phyloP scores from a whole-genome alignment of 2,113 vertebrate genomes.

The Dipodomys spectabilis region DNA sequence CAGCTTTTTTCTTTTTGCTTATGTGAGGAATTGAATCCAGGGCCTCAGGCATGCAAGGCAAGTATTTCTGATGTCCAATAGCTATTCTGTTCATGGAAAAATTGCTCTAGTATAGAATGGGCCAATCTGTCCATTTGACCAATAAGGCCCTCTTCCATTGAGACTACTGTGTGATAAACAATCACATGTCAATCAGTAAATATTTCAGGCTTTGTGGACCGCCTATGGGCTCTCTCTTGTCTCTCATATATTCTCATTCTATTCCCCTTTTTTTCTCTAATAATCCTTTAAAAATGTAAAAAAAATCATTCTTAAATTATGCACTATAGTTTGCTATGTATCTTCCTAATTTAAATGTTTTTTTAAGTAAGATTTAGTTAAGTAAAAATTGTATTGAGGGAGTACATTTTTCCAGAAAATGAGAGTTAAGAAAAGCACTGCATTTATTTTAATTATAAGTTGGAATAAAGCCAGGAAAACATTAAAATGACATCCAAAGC shows the following conservation, averaged over 20 bases:
- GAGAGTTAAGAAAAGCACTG: not conserved
- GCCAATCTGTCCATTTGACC: not conserved
- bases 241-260: not conserved
- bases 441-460: slow-evolving; percentile 8
- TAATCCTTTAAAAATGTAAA: not conserved
- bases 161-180: not conserved
- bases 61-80: not conserved
- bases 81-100: not conserved
- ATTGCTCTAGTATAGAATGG: not conserved
- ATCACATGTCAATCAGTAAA: not conserved
- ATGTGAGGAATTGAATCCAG: too few species aligned
- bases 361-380: not conserved
- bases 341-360: not conserved
- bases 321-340: not conserved
- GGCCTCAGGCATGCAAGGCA: too few species aligned
- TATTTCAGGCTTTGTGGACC: not conserved
- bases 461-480: not conserved
- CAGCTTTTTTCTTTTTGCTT: too few species aligned
- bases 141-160: not conserved
- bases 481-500: not conserved
- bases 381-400: not conserved
- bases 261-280: not conserved
- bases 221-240: not conserved
- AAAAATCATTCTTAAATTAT: not conserved
- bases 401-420: not conserved